A percentile compares a stretch with the other conserved stretches of the same genome.
These are phyloP conservation scores for Drosophila eohydei DNA, from an alignment of 2,888 invertebrate species.

Conservation along the genomic window DNA sequence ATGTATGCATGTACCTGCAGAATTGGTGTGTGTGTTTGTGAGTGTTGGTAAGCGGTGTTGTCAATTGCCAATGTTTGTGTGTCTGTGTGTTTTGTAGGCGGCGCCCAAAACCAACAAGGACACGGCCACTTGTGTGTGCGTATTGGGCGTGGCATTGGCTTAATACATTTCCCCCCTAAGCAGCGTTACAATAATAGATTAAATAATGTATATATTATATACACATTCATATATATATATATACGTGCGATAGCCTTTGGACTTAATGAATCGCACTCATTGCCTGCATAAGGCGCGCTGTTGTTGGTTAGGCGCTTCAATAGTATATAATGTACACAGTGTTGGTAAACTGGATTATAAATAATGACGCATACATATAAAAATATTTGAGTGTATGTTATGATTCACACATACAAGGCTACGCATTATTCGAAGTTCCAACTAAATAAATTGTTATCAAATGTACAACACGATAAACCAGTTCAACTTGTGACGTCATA, in stretches of 20 bases:
- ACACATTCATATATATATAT: background rate
- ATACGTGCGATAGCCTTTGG: constrained; percentile 51
- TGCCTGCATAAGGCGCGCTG: constrained; percentile 26
- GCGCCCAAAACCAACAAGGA: constrained; percentile 46
- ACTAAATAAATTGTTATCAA: constrained; percentile 46
- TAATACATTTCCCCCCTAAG: background rate
- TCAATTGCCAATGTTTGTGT: constrained; percentile 16
- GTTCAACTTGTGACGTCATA: constrained; percentile 32
- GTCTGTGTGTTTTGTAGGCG: constrained; percentile 29
- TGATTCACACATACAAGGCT: constrained; percentile 38
- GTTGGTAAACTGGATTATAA: constrained; percentile 38
- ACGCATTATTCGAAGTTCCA: constrained; percentile 22
- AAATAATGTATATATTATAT: background rate
- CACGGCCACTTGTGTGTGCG: constrained; percentile 23
- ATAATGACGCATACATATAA: constrained; percentile 45
- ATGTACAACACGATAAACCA: constrained; percentile 28
- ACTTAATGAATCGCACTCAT: constrained; percentile 21
- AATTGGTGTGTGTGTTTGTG: constrained; percentile 4
- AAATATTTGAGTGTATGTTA: constrained; percentile 13
- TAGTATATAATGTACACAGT: constrained; percentile 14
- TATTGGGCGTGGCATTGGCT: constrained; percentile 50
- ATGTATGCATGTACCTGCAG: constrained; percentile 25
- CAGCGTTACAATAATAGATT: background rate
- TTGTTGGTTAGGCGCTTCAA: constrained; percentile 5
- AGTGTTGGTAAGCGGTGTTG: constrained; percentile 38